These are phyloP conservation scores for Pterocles gutturalis DNA, from an alignment of 2,113 vertebrate genomes.

Conservation along the genomic window DNA sequence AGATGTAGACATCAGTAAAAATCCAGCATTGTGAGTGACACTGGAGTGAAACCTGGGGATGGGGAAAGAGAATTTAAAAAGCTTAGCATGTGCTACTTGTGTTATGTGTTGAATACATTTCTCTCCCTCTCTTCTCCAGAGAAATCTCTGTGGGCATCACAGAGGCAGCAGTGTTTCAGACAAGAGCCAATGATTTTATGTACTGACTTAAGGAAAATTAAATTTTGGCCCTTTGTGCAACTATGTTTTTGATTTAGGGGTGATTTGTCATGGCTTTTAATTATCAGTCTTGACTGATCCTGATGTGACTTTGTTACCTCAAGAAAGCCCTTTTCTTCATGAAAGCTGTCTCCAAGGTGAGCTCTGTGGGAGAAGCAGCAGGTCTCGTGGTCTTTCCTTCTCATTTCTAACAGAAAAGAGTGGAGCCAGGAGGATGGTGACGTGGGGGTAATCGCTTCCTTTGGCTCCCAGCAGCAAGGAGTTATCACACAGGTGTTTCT, in stretches of 20 bases:
- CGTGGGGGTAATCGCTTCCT: fast-evolving
- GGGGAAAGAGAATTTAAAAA: background rate
- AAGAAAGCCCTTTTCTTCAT: background rate
- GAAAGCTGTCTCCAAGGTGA: background rate
- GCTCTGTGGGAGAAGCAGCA: background rate
- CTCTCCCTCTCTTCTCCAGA: background rate
- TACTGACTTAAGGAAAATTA: background rate
- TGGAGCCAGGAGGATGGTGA: background rate
- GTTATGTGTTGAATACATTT: background rate
- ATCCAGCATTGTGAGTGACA: background rate
- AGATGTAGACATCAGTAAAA: background rate
- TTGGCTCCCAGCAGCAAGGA: background rate
- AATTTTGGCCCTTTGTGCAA: background rate
- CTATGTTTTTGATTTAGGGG: background rate
- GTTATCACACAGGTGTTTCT: background rate
- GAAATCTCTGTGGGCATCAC: background rate
- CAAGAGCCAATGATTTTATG: background rate
- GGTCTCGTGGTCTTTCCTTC: background rate
- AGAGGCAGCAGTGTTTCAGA: background rate
- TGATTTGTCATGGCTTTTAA: background rate
- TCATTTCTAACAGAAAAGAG: fast-evolving
- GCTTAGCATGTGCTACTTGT: background rate
- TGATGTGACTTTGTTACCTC: background rate
- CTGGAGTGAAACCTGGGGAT: background rate
- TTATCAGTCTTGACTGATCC: background rate